Evolutionary conservation across 2,113 vertebrate genomes (phyloP).

Genomic region (Poicephalus gulielmi): DNA sequence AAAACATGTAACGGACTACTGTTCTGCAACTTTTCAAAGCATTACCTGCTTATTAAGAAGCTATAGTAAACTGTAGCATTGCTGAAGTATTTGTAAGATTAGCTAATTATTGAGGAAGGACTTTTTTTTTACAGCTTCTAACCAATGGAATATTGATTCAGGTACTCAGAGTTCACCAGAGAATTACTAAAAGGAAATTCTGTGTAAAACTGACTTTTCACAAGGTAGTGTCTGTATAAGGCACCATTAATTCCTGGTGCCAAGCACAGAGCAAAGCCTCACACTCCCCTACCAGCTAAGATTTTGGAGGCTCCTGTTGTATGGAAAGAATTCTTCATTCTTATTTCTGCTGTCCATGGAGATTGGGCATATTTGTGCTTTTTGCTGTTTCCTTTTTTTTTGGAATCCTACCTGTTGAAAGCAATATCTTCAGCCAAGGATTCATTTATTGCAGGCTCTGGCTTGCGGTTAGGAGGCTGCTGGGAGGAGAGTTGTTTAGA

Average conservation of each 20-base stretch:
- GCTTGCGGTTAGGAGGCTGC: neutral
- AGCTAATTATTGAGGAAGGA: neutral
- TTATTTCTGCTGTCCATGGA: neutral
- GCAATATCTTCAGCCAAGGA: neutral
- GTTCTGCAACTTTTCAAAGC: neutral
- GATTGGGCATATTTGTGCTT: neutral
- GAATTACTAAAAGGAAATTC: neutral
- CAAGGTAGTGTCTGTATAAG: neutral
- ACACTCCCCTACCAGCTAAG: neutral
- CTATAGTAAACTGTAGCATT: neutral
- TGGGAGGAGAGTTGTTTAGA: neutral
- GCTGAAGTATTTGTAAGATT: neutral
- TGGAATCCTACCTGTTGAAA: neutral
- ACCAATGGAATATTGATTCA: neutral
- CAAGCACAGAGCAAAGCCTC: neutral
- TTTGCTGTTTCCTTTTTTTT: neutral
- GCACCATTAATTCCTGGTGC: neutral
- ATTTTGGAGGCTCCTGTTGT: neutral
- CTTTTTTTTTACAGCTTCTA: neutral
- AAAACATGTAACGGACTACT: neutral
- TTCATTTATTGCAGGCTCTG: neutral
- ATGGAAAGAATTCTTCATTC: neutral
- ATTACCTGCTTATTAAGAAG: neutral
- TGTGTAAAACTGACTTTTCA: neutral
- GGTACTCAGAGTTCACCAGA: neutral